Evolutionary conservation across 2,888 invertebrate species (phyloP), one percentile per base, ranked within the genome.

Genomic region (Acrobasis consociella): DNA sequence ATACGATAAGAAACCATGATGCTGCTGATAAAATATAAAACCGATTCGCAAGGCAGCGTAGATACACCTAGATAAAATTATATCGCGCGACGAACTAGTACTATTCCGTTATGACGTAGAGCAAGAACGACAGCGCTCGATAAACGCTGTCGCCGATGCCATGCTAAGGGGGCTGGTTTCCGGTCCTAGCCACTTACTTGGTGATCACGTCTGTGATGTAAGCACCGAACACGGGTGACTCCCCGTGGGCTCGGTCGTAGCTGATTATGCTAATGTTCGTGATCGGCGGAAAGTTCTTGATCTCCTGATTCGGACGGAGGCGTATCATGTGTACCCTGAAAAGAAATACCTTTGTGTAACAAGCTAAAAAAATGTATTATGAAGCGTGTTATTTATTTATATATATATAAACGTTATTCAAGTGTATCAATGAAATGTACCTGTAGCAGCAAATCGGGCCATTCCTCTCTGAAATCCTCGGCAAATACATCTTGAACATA

Each of bases 141-240:
- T n/a, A n/a, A n/a, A n/a, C n/a, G n/a, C n/a, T n/a, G n/a, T n/a
- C n/a, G n/a, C n/a, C n/a, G n/a, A n/a, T n/a, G n/a, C n/a, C n/a
- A n/a, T n/a, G n/a, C n/a, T n/a, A n/a, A n/a, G n/a, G n/a, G n/a
- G n/a, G n/a, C 9, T 5, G 39, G 11, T 39, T 10, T 39, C 10
- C 42, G 42, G n/a, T n/a, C 39, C 56, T 63, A 62, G 56, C 60
- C 13, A 76, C 85, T 80, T 76, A 95, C 95, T 94, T 95, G 62
- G 96, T 95, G 76, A 97, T 96, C 87, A 96, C 95, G 87, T 98
- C 97, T 0, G 97, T 97, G 58, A 98, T 92, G 79, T 98, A 98
- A 1, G 97, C 97, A 3, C 96, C 97, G 1, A 81, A 59, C 0
- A 94, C 94, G 15, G 94, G 94, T n/a, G 94, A 94, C 0, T 90